These are phyloP conservation scores for Naja naja DNA, from an alignment of 2,113 vertebrate species.

Conservation along the genomic window DNA sequence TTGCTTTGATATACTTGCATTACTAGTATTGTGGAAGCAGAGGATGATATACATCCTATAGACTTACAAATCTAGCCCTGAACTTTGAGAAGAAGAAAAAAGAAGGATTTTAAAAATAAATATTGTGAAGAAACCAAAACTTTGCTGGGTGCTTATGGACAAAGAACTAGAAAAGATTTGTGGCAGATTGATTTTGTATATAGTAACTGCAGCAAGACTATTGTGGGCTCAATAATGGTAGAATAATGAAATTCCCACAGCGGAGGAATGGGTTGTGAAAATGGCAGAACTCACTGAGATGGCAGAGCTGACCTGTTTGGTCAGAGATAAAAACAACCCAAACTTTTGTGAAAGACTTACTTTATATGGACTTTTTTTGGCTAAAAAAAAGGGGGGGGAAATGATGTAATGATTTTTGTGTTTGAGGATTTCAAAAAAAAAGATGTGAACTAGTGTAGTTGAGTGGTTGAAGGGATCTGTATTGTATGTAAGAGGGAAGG, in stretches of 20 bases:
- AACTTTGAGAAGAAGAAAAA: not conserved
- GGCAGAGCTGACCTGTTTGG: not conserved
- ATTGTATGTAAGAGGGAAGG: not conserved
- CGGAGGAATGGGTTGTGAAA: not conserved
- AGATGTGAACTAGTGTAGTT: not conserved
- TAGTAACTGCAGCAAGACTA: not conserved
- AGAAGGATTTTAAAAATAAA: not conserved
- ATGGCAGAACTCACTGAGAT: not conserved
- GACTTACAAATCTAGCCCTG: not conserved
- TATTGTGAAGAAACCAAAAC: not conserved
- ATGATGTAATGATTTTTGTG: not conserved
- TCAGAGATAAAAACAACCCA: not conserved
- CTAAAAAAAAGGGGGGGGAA: not conserved
- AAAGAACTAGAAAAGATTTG: not conserved
- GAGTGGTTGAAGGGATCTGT: not conserved
- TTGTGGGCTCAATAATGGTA: not conserved
- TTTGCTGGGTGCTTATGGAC: not conserved
- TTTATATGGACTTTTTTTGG: not conserved
- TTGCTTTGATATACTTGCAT: not conserved
- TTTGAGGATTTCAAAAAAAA: not conserved
- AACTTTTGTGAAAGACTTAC: not conserved
- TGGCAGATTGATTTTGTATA: not conserved
- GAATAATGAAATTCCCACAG: not conserved
- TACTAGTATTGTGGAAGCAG: not conserved
- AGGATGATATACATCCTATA: not conserved